Evolutionary conservation across 2,888 invertebrate genomes (phyloP).

Genomic region (Apodemia mormo): DNA sequence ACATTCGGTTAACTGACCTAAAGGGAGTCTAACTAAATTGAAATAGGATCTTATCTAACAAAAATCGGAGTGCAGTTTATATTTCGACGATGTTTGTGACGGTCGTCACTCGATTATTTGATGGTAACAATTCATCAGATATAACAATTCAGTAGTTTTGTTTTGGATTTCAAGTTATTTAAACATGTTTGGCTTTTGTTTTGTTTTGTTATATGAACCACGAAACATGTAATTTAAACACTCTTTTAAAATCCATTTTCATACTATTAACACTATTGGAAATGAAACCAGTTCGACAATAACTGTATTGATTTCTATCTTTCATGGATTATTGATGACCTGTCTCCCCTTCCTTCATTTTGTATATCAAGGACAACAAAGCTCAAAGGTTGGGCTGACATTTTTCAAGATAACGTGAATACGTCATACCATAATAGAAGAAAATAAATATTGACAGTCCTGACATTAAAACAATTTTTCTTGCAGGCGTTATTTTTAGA

Average conservation of each 20-base stretch:
- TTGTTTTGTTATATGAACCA: no score
- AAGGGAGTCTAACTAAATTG: constrained; percentile 15
- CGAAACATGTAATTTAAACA: no score
- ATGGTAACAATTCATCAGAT: background rate
- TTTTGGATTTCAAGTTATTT: background rate
- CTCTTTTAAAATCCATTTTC: no score
- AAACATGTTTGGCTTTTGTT: no score
- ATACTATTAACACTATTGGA: background rate
- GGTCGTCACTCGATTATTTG: background rate
- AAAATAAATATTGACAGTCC: background rate
- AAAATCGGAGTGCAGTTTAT: background rate
- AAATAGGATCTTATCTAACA: constrained; percentile 7
- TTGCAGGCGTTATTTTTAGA: background rate
- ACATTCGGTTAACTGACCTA: constrained; percentile 25
- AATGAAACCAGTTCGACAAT: background rate
- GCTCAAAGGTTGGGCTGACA: constrained; percentile 5
- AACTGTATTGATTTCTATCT: constrained; percentile 10
- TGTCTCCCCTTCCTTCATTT: background rate
- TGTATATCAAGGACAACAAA: background rate
- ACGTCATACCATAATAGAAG: constrained; percentile 4
- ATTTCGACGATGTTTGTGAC: background rate
- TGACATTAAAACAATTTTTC: background rate
- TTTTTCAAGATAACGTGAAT: constrained; percentile 11
- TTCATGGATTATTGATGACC: constrained; percentile 6
- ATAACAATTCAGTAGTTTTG: background rate